Base-by-base conservation (phyloP, 2,888 invertebrate species). In the Macrosiphum euphorbiae region DNA sequence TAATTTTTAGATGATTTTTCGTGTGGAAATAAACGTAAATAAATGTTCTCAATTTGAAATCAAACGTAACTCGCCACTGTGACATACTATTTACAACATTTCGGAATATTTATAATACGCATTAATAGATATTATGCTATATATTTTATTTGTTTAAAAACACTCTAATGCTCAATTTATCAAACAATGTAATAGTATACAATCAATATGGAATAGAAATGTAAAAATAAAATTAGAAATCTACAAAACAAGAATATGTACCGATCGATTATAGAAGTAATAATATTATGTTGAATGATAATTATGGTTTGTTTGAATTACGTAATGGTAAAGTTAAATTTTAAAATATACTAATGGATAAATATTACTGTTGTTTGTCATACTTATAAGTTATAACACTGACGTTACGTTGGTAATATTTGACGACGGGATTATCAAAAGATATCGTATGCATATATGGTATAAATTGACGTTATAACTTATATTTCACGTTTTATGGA, bases 331-430 rank as follows among this genome's bases (percentile, higher is more conserved):
- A 55, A 4, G 20, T 20, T 55, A 20, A 20, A 55, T 55, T 20
- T 55, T 7, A 44, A 44, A 44, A 44, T 7, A 44, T 44, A 44
- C 44, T 44, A 44, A 44, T 44, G 7, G 44, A 44, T 44, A 44
- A 44, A 44, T 44, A 44, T 44, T 44, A 7, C 20, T 67, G 5
- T 35, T 35, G 5, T 67, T 67, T n/a, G 7, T 67, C 16, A n/a
- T 35, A n/a, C 35, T 16, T 16, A 13, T 4, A 0, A 4, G 0
- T 11, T 47, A 10, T n/a, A 16, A n/a, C 4, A n/a, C 16, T n/a
- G n/a, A 7, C 52, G 24, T 20, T 20, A 7, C 67, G 10, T 67
- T 58, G 26, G 26, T 26, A 16, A 67, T 67, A 67, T n/a, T n/a
- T n/a, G 16, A 67, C 16, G n/a, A 4, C n/a, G 5, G 2, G 16